Evolutionary conservation across 1,140 invertebrate species (phyloP).

Genomic region (Drosophila setifemur): DNA sequence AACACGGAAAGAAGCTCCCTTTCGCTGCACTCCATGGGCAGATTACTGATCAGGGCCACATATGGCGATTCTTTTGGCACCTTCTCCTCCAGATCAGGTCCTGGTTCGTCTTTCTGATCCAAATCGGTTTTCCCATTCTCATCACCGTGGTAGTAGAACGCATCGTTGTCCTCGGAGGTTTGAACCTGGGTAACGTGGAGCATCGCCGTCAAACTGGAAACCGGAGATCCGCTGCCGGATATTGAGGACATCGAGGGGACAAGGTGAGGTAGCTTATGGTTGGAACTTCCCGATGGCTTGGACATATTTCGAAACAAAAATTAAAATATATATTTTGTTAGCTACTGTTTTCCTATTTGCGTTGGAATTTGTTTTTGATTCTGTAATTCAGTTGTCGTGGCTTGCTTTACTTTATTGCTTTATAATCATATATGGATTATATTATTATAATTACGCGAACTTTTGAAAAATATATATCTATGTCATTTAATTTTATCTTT

Average conservation of each 20-base stretch:
- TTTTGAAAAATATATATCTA: background rate
- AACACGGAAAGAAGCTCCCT: conserved; percentile 8
- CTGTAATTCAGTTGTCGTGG: background rate
- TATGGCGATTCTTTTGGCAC: conserved; percentile 8
- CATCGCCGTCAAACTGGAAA: background rate
- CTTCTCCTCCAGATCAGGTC: background rate
- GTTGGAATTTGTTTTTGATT: background rate
- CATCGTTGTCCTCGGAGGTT: background rate
- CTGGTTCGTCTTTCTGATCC: background rate
- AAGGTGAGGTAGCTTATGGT: background rate
- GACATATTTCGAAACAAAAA: background rate
- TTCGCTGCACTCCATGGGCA: conserved; percentile 34
- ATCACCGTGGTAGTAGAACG: background rate
- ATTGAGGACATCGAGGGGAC: conserved; percentile 7
- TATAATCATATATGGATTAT: no score
- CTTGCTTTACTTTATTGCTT: background rate
- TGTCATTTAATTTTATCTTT: background rate
- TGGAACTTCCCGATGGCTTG: background rate
- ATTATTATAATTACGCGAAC: no score
- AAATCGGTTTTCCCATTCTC: background rate
- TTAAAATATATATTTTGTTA: no score
- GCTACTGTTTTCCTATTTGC: no score
- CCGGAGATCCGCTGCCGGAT: conserved; percentile 2
- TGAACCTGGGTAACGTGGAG: conserved; percentile 17
- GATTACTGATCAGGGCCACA: conserved; percentile 22